Conservation (phyloP, 2,797 vertebrate genomes). For the Aplochiton taeniatus region DNA sequence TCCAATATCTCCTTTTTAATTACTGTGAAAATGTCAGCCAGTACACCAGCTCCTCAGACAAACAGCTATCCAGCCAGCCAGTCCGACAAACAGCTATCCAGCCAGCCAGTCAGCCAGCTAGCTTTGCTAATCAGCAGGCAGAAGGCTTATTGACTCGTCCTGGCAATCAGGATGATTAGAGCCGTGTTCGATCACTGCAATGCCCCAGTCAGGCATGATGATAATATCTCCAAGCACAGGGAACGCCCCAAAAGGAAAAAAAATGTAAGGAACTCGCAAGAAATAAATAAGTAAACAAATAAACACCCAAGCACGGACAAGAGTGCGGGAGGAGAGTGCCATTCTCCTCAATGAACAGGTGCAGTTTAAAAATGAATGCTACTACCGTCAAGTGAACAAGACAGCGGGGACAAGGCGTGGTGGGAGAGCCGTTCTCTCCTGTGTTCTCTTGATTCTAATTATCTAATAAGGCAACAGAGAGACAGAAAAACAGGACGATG, state of each 20-base stretch:
- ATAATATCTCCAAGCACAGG: constrained; percentile 31
- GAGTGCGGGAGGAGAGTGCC: too few relatives aligned
- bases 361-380: too few relatives aligned
- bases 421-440: too few relatives aligned
- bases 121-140: constrained; percentile 30
- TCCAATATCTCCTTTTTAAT: constrained; percentile 8
- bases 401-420: too few relatives aligned
- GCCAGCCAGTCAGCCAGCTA: constrained; percentile 14
- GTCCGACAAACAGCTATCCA: background rate
- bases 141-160: constrained; percentile 31
- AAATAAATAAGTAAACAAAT: background rate
- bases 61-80: constrained; percentile 10
- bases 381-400: too few relatives aligned
- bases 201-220: constrained; percentile 38
- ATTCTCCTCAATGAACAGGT: too few relatives aligned
- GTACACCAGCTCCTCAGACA: too few relatives aligned
- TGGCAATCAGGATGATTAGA: constrained; percentile 57
- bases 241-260: background rate
- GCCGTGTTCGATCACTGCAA: constrained; percentile 45
- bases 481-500: constrained; percentile 1
- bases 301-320: constrained; percentile 13
- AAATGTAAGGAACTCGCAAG: background rate
- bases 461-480: background rate
- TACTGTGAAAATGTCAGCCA: background rate
- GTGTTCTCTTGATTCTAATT: constrained; percentile 4